phyloP scores from a whole-genome alignment of 2,797 vertebrate genomes.

The Girardinus metallicus region DNA sequence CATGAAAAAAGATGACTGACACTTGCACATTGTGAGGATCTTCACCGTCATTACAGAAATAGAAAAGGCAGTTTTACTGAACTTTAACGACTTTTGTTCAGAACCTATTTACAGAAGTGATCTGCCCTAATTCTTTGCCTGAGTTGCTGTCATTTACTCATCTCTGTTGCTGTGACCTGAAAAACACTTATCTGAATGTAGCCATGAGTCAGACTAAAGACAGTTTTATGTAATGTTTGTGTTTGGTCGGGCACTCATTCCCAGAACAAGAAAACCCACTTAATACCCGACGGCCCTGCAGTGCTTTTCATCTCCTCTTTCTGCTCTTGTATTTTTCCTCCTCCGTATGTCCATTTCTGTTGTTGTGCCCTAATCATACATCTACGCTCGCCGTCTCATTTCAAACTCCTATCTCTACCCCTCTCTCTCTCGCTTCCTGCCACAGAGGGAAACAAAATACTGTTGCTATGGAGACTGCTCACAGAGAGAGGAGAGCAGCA shows the following conservation, averaged over 20 bases:
- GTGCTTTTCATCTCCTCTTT: constrained; percentile 34
- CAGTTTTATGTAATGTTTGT: constrained; percentile 66
- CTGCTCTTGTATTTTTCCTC: constrained; percentile 37
- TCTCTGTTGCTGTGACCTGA: constrained; percentile 55
- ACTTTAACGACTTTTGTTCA: constrained; percentile 19
- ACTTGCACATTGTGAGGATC: constrained; percentile 1
- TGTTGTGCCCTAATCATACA: constrained; percentile 54
- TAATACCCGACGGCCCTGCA: constrained; percentile 45
- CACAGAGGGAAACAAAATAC: constrained; percentile 79
- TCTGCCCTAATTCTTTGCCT: constrained; percentile 39
- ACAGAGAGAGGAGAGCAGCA: constrained; percentile 63
- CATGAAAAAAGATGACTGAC: neutral
- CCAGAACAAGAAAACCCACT: constrained; percentile 54
- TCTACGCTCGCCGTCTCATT: constrained; percentile 50
- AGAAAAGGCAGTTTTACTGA: constrained; percentile 11
- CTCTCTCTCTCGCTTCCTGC: constrained; percentile 65
- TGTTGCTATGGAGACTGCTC: constrained; percentile 86
- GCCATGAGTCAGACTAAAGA: constrained; percentile 57
- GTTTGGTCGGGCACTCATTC: constrained; percentile 41
- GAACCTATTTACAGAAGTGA: constrained; percentile 52
- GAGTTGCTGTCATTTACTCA: constrained; percentile 59
- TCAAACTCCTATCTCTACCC: constrained; percentile 58
- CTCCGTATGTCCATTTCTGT: constrained; percentile 33
- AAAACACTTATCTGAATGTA: constrained; percentile 54
- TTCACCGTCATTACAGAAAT: neutral